Base-by-base conservation (phyloP, 2,888 invertebrate species). In the Idaea dimidiata region DNA sequence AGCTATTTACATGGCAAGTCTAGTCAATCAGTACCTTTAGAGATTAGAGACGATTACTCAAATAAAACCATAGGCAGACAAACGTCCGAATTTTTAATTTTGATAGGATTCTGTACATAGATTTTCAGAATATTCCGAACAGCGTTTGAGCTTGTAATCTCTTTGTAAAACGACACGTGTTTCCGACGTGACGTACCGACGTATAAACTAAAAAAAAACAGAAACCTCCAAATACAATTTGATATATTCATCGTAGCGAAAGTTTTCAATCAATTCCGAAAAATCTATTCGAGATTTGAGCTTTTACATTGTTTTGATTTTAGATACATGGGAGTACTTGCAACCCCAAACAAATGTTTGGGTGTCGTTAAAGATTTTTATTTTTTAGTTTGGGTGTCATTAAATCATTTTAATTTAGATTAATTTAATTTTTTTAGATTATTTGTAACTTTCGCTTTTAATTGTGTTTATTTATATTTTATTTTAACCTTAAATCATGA, bases 121-220 rank as follows among this genome's bases (percentile, higher is more conserved):
- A 43, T 43, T 43, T 43, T 14, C 43, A 3, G 43, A 17, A 59
- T 18, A 54, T 43, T 57, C 31, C 18, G 56, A 8, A 62, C 63
- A 54, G 32, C 17, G 56, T 58, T 58, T 53, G 17, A 58, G 43
- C 33, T 54, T 58, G 57, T 60, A 62, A 61, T 66, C 64, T 62
- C 64, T 71, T 65, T 66, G 62, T 68, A 65, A 61, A 62, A 58
- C 61, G 59, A 63, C 66, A 66, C 62, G 60, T 64, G 66, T 63
- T 61, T 32, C 16, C 60, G 64, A 67, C 68, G 58, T 62, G 62
- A 63, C 64, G 60, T 68, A 63, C 62, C 59, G 56, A 63, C n/a
- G 57, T 59, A 33, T 24, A 43, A 17, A 60, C 55, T 53, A 60
- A 16, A 65, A 61, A 60, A 17, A 18, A 53, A 54, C 17, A n/a